Percentiles rank a stretch among this genome's conserved stretches.
phyloP scores from a whole-genome alignment of 1,140 invertebrate species.

The Listronotus oregonensis region DNA sequence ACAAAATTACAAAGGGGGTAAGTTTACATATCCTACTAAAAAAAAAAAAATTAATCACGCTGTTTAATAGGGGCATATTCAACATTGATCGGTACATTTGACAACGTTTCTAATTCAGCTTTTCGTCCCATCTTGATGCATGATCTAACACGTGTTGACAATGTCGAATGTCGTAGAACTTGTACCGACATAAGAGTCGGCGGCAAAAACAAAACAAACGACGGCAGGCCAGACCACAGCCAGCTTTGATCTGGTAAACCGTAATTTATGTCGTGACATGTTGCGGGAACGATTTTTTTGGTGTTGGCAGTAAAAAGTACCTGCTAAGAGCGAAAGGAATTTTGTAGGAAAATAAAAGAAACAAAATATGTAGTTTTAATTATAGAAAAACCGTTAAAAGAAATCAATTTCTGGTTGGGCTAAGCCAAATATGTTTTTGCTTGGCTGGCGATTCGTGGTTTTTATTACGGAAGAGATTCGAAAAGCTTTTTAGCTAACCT shows the following conservation, averaged over 20 bases:
- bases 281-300: conserved; percentile 22
- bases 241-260: conserved; percentile 48
- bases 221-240: conserved; percentile 32
- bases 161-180: conserved; percentile 43
- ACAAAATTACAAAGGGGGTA: too few species aligned
- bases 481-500: too few species aligned
- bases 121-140: conserved; percentile 43
- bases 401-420: too few species aligned
- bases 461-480: too few species aligned
- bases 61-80: not conserved
- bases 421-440: too few species aligned
- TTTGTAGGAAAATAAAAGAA: not conserved
- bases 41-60: not conserved
- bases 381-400: too few species aligned
- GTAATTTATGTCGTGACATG: conserved; percentile 47
- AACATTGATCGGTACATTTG: conserved; percentile 18
- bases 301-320: conserved; percentile 14
- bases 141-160: conserved; percentile 55
- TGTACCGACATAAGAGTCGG: conserved; percentile 31
- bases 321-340: conserved; percentile 7
- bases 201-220: conserved; percentile 42
- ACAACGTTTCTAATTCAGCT: conserved; percentile 10
- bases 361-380: too few species aligned
- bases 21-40: too few species aligned
- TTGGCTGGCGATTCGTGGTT: too few species aligned